Conservation (phyloP, 2,888 invertebrate species). For the Nasonia oneida region DNA sequence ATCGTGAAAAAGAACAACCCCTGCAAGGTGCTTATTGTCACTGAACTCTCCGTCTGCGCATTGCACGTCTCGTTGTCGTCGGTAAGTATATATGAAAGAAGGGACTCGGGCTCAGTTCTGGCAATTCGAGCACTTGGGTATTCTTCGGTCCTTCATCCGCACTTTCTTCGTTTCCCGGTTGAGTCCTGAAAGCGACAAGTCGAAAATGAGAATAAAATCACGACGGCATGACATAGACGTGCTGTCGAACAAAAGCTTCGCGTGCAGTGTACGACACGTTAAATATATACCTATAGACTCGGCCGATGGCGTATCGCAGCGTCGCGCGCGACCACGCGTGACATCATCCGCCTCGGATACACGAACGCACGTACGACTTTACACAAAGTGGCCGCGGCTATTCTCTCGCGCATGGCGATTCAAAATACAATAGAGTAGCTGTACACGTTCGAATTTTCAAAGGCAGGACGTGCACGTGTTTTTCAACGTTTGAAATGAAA, state of each 20-base stretch:
- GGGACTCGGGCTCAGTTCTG: constrained; percentile 45
- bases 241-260: background rate
- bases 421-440: constrained; percentile 7
- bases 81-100: background rate
- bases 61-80: constrained; percentile 7
- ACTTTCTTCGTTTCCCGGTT: constrained; percentile 62
- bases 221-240: background rate
- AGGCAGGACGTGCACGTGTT: background rate
- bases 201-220: background rate
- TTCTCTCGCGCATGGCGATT: constrained; percentile 20
- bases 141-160: constrained; percentile 60
- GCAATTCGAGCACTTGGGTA: constrained; percentile 65
- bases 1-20: background rate
- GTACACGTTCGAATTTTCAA: background rate
- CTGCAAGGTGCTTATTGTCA: too few species aligned
- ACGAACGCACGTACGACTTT: background rate
- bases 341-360: background rate
- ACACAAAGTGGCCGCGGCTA: background rate
- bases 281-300: background rate
- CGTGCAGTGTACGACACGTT: background rate
- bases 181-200: constrained; percentile 63
- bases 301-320: too few species aligned
- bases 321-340: background rate
- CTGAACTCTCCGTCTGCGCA: too few species aligned
- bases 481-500: too few species aligned